Percentiles rank a stretch among this genome's conserved stretches.
These are phyloP conservation scores for Trichomycterus rosablanca DNA, from an alignment of 2,113 vertebrate genomes.

Conservation along the genomic window DNA sequence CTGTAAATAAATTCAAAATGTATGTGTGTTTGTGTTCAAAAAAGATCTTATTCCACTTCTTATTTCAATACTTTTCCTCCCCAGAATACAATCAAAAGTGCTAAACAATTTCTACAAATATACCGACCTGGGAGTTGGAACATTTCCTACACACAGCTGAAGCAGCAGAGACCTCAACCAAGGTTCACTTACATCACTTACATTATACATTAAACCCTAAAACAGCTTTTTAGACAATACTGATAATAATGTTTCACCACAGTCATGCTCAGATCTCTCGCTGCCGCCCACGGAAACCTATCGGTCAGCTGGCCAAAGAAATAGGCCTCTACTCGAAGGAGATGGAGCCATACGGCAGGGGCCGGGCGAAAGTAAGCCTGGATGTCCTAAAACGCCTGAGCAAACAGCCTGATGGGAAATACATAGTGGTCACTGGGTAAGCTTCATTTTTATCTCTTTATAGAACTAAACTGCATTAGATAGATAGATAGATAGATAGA, in stretches of 20 bases:
- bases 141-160: constrained; percentile 66
- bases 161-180: constrained; percentile 67
- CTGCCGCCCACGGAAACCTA: constrained; percentile 67
- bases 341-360: constrained; percentile 70
- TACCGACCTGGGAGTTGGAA: constrained; percentile 71
- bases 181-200: constrained; percentile 58
- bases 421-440: constrained; percentile 80
- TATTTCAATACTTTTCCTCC: constrained; percentile 5
- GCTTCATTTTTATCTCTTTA: too few species aligned
- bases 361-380: constrained; percentile 75
- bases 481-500: too few species aligned
- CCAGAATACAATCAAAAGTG: constrained; percentile 90
- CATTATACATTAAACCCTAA: not conserved
- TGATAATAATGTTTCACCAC: constrained; percentile 1
- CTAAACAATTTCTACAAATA: constrained; percentile 74
- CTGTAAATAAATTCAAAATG: not conserved
- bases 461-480: too few species aligned
- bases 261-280: constrained; percentile 76
- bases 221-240: not conserved
- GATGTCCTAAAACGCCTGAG: constrained; percentile 68
- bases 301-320: constrained; percentile 70
- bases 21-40: not conserved
- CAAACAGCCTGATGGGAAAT: constrained; percentile 76
- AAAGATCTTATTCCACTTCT: too few species aligned
- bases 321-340: constrained; percentile 74